Percentiles rank a stretch among this genome's conserved stretches.
These are phyloP conservation scores for Clinocottus analis DNA, from an alignment of 2,113 vertebrate species.

Conservation along the genomic window DNA sequence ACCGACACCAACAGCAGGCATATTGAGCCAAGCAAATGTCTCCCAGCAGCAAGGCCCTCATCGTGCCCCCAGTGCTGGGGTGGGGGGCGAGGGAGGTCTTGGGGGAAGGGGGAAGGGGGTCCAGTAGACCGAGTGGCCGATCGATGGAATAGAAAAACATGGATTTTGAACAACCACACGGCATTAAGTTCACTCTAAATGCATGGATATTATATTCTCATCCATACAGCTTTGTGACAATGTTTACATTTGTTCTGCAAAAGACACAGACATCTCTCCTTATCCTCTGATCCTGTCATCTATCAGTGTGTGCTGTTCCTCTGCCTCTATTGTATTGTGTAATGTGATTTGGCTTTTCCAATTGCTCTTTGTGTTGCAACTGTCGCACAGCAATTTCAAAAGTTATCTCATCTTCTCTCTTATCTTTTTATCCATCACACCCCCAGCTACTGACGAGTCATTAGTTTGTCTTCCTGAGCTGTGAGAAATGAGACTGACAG, in stretches of 20 bases:
- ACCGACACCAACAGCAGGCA: not conserved
- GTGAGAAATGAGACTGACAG: not conserved
- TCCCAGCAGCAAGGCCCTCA: slow-evolving; percentile 13
- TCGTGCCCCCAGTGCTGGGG: not conserved
- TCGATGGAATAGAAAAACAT: not conserved
- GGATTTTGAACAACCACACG: not conserved
- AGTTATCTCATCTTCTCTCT: not conserved
- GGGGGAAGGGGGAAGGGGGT: not conserved
- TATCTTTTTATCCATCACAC: not conserved
- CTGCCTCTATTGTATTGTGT: not conserved
- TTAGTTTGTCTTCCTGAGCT: not conserved
- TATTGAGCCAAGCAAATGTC: slow-evolving; percentile 8
- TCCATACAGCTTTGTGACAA: not conserved
- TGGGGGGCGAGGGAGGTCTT: not conserved
- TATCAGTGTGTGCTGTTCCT: not conserved
- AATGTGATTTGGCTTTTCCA: not conserved
- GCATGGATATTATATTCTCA: not conserved
- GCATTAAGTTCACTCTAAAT: not conserved
- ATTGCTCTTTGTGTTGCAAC: not conserved
- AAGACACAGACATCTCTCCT: not conserved
- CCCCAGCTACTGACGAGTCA: not conserved
- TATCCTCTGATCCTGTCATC: not conserved
- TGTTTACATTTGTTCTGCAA: not conserved
- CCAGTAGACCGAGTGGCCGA: not conserved
- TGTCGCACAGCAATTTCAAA: not conserved